Conservation (phyloP, 64 coral and sea anemone genomes). For the Montipora capricornis region DNA sequence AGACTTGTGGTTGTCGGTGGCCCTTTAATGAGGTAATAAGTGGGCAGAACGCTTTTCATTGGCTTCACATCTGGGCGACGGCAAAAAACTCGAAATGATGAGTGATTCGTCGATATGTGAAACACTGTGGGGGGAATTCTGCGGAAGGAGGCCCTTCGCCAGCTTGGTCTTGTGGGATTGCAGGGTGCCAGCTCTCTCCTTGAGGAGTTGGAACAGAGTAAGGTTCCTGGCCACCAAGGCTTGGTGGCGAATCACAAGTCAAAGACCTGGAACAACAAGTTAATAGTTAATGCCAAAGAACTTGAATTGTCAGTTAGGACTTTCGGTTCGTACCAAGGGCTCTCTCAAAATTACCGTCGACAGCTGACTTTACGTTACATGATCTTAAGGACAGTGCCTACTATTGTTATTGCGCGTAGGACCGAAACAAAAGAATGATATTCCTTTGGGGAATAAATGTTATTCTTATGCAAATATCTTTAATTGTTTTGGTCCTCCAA, state of each 20-base stretch:
- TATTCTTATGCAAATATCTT: too few relatives aligned
- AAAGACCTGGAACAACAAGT: not conserved
- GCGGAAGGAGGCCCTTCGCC: not conserved
- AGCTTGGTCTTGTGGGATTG: constrained; percentile 18
- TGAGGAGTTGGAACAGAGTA: not conserved
- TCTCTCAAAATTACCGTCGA: too few relatives aligned
- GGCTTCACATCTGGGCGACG: not conserved
- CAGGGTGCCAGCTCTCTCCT: constrained; percentile 30
- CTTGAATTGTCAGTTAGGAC: too few relatives aligned
- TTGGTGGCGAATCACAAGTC: constrained; percentile 19
- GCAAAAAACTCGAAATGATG: constrained; percentile 13
- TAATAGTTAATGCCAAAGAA: too few relatives aligned
- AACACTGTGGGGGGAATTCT: constrained; percentile 43
- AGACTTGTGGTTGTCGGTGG: too few relatives aligned
- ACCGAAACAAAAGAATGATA: too few relatives aligned
- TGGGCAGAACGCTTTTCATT: not conserved
- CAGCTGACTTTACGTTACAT: too few relatives aligned
- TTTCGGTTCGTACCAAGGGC: too few relatives aligned
- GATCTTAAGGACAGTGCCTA: too few relatives aligned
- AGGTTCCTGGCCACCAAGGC: constrained; percentile 18
- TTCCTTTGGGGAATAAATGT: too few relatives aligned
- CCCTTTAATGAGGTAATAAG: not conserved
- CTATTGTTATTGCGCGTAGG: too few relatives aligned
- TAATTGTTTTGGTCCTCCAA: too few relatives aligned
- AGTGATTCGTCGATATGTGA: constrained; percentile 61